Percentiles rank a stretch among this genome's conserved stretches.
Evolutionary conservation across 2,888 invertebrate genomes (phyloP).

Genomic region (Pollenia griseotomentosa): DNA sequence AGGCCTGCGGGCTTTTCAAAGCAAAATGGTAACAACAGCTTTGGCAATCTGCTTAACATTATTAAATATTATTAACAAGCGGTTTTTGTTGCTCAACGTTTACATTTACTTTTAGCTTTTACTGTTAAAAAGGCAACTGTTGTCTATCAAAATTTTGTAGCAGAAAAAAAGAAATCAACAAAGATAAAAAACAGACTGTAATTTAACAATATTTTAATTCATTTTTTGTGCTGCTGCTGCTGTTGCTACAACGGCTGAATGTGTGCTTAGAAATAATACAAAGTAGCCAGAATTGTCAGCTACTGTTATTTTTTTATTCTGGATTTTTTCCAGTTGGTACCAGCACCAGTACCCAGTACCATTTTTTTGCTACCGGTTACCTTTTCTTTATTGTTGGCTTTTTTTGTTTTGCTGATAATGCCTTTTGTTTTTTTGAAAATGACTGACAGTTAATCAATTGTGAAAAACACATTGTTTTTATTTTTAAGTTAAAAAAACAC

Average conservation of each 20-base stretch:
- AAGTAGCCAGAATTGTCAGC: not conserved
- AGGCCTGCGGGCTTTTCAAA: constrained; percentile 44
- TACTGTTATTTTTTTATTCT: constrained; percentile 10
- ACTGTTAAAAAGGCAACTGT: not conserved
- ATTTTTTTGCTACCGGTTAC: constrained; percentile 43
- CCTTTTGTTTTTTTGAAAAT: constrained; percentile 15
- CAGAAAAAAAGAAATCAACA: not conserved
- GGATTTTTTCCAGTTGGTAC: not conserved
- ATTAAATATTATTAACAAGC: constrained; percentile 35
- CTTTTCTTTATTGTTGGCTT: constrained; percentile 5
- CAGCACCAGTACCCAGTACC: not conserved
- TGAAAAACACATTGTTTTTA: constrained; percentile 20
- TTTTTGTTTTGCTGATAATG: not conserved
- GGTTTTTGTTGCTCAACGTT: not conserved
- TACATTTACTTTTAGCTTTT: not conserved
- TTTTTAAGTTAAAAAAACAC: not conserved
- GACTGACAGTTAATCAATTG: constrained; percentile 52
- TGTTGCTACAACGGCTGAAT: not conserved
- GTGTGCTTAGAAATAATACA: not conserved
- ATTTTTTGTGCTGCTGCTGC: not conserved
- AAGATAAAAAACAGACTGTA: constrained; percentile 12
- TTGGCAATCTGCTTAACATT: constrained; percentile 19
- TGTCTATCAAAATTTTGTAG: constrained; percentile 4
- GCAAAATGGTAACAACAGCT: constrained; percentile 12
- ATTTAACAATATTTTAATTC: constrained; percentile 60